phyloP scores from a whole-genome alignment of 2,113 vertebrate genomes.

The Trogon surrucura region DNA sequence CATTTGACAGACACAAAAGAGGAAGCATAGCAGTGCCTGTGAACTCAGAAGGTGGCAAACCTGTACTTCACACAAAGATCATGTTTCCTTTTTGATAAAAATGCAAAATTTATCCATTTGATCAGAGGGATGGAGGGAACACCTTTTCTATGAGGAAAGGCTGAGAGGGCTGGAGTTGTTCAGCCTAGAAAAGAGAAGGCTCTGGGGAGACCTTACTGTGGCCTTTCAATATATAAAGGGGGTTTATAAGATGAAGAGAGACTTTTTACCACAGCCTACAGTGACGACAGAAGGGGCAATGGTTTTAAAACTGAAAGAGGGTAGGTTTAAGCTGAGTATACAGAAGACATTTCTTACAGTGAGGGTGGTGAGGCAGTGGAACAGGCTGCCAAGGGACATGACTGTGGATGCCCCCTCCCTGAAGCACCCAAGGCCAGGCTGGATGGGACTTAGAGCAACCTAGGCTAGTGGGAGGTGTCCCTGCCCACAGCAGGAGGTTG shows the following conservation, averaged over 20 bases:
- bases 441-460: background rate
- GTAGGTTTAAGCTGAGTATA: background rate
- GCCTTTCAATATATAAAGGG: background rate
- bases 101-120: background rate
- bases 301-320: background rate
- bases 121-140: background rate
- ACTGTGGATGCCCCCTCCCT: background rate
- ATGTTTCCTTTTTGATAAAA: background rate
- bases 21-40: background rate
- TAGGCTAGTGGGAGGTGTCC: background rate
- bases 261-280: background rate
- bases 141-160: background rate
- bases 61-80: background rate
- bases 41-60: background rate
- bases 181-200: background rate
- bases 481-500: rapidly evolving
- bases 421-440: background rate
- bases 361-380: background rate
- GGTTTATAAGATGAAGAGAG: background rate
- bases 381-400: background rate
- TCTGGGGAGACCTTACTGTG: background rate
- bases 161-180: background rate
- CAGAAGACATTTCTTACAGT: background rate
- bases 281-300: background rate
- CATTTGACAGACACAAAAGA: background rate